A percentile compares a stretch with the other conserved stretches of the same genome.
Evolutionary conservation across 2,797 vertebrate genomes (phyloP).

Genomic region (Coreius guichenoti): DNA sequence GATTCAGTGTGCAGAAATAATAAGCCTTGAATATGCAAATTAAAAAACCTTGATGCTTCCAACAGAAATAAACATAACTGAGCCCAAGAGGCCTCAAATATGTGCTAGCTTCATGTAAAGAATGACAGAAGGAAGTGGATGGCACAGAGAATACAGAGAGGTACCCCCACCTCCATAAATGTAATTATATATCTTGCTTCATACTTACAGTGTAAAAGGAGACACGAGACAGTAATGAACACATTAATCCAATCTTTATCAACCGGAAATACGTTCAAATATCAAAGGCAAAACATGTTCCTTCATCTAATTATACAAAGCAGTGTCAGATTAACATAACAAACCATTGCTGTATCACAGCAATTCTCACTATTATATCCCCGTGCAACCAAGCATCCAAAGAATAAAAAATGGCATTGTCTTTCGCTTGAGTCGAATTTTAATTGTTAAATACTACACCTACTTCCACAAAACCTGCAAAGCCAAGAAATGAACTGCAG

Average conservation of each 20-base stretch:
- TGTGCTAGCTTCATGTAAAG: not conserved
- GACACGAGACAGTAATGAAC: not conserved
- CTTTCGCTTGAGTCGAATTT: not conserved
- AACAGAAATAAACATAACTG: not conserved
- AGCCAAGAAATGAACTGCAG: not conserved
- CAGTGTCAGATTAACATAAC: not conserved
- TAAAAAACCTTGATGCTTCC: not conserved
- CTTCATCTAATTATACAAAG: conserved; percentile 25
- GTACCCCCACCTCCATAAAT: not conserved
- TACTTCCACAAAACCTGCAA: not conserved
- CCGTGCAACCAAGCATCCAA: not conserved
- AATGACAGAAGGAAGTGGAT: conserved; percentile 21
- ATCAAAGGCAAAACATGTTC: not conserved
- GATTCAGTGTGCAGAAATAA: not conserved
- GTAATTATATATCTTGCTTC: not conserved
- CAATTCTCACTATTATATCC: not conserved
- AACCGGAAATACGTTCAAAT: not conserved
- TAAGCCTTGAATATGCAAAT: not conserved
- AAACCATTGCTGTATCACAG: not conserved
- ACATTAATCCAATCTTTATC: conserved; percentile 11
- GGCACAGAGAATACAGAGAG: not conserved
- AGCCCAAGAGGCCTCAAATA: not conserved
- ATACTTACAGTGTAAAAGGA: not conserved
- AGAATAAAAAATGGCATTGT: not conserved
- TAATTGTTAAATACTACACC: not conserved